Evolutionary conservation across 2,888 invertebrate genomes (phyloP).

Genomic region (Syrphus vitripennis): DNA sequence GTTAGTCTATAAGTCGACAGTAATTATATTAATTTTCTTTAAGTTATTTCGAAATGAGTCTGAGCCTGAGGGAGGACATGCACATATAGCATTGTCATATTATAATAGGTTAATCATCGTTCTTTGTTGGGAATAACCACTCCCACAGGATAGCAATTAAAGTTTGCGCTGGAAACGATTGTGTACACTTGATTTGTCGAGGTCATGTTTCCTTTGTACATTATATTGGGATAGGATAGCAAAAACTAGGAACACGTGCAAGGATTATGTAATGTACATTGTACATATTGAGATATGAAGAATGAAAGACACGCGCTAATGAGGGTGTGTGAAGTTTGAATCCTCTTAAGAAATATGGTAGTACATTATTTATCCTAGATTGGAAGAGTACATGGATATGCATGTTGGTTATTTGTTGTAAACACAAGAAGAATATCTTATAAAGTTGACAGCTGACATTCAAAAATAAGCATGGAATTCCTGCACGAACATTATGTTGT

Average conservation of each 20-base stretch:
- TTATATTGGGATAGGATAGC: background rate
- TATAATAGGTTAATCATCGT: conserved; percentile 34
- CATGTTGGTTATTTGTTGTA: background rate
- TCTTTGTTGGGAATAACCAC: conserved; percentile 46
- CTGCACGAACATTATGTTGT: background rate
- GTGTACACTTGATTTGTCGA: conserved; percentile 66
- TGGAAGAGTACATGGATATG: background rate
- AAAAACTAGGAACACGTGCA: conserved; percentile 21
- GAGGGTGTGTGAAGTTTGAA: background rate
- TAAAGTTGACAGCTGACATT: background rate
- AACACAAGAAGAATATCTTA: background rate
- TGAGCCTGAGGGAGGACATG: conserved; percentile 50
- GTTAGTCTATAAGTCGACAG: conserved; percentile 26
- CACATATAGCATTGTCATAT: conserved; percentile 8
- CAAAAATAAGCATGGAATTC: background rate
- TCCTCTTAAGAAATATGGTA: background rate
- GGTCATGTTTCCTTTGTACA: conserved; percentile 48
- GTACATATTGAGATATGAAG: conserved; percentile 19
- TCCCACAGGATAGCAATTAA: conserved; percentile 58
- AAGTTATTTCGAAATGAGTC: conserved; percentile 45
- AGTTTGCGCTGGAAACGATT: conserved; percentile 46
- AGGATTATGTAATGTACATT: too few relatives aligned
- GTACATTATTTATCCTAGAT: background rate
- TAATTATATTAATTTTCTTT: conserved; percentile 63
- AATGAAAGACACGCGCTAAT: conserved; percentile 16